Evolutionary conservation across 2,113 vertebrate species (phyloP).

Genomic region (Chauna torquata): DNA sequence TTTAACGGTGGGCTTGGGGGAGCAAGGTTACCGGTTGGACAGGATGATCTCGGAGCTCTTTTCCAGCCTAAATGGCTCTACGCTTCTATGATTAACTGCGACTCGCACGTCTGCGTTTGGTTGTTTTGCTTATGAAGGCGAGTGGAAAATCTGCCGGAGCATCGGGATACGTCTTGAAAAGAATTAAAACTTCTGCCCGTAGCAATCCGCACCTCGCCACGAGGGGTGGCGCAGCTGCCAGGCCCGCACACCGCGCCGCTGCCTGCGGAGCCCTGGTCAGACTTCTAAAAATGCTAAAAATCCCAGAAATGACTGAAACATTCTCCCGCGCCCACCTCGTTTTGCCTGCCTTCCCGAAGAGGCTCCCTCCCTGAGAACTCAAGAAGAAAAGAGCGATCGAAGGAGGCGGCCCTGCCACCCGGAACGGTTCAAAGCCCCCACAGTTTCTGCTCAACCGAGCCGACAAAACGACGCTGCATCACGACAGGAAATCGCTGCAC

Average conservation of each 20-base stretch:
- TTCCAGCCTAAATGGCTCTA: too few relatives aligned
- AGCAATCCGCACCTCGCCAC: fast-evolving
- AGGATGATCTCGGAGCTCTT: too few relatives aligned
- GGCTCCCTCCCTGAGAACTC: background rate
- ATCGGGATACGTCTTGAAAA: background rate
- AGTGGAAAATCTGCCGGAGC: background rate
- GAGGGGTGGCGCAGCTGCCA: too few relatives aligned
- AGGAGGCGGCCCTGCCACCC: background rate
- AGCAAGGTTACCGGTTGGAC: too few relatives aligned
- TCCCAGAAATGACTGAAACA: too few relatives aligned
- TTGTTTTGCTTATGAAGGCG: background rate
- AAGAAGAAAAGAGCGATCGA: fast-evolving
- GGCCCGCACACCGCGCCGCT: too few relatives aligned
- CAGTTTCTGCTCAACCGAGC: fast-evolving
- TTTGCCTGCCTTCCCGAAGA: background rate
- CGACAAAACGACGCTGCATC: background rate
- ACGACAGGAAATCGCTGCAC: background rate
- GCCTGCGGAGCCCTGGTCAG: too few relatives aligned
- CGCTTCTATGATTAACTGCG: too few relatives aligned
- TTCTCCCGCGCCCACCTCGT: background rate
- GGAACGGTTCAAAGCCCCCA: fast-evolving
- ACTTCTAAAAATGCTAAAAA: too few relatives aligned
- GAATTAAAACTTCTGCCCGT: too few relatives aligned
- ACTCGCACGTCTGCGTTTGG: too few relatives aligned
- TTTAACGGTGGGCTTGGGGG: too few relatives aligned